Evolutionary conservation across 2,888 invertebrate genomes (phyloP).

Genomic region (Cephalotes varians): DNA sequence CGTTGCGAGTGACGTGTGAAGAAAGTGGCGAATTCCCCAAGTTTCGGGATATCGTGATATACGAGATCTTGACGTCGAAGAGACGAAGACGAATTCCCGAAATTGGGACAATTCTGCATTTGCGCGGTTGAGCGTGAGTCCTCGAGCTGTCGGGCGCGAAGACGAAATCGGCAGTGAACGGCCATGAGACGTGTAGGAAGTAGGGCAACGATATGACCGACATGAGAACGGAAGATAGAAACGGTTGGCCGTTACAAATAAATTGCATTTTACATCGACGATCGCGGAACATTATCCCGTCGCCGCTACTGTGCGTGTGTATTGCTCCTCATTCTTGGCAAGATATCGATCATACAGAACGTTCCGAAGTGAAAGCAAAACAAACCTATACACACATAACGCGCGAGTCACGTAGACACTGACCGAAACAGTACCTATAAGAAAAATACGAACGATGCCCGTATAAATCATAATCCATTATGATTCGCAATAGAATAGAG

Average conservation of each 20-base stretch:
- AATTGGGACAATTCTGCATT: constrained; percentile 63
- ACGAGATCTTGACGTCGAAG: constrained; percentile 36
- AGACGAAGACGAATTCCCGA: constrained; percentile 52
- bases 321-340: constrained; percentile 29
- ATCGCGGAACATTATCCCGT: constrained; percentile 3
- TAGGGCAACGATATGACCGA: constrained; percentile 22
- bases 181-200: constrained; percentile 4
- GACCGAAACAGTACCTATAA: neutral
- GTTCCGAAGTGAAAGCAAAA: constrained; percentile 13
- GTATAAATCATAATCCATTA: constrained; percentile 35
- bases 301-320: neutral
- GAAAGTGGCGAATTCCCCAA: constrained; percentile 63
- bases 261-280: constrained; percentile 17
- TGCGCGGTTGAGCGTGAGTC: constrained; percentile 21
- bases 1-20: constrained; percentile 67
- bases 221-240: neutral
- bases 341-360: constrained; percentile 42
- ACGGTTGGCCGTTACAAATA: neutral
- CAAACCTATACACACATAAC: constrained; percentile 15
- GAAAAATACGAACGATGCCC: constrained; percentile 25
- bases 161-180: constrained; percentile 36
- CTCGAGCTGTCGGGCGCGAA: constrained; percentile 20
- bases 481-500: neutral
- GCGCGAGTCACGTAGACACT: constrained; percentile 16
- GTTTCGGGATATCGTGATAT: constrained; percentile 2